A percentile compares a stretch with the other conserved stretches of the same genome.
Conservation (phyloP, 2,797 vertebrate species). For the Typhlichthys eigenmanni region DNA sequence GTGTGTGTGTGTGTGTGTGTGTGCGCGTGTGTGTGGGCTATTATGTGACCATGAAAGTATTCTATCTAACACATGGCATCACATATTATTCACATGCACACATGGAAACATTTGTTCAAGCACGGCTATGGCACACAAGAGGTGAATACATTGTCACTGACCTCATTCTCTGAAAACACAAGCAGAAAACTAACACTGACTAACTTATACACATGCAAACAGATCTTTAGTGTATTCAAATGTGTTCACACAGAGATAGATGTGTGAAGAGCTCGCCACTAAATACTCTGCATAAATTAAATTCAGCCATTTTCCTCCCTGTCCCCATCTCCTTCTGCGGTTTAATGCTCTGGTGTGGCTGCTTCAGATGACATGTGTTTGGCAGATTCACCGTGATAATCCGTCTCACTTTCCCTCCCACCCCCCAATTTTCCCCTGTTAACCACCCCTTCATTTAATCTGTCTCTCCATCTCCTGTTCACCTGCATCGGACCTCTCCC, state of each 20-base stretch:
- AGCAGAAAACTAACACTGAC: not conserved
- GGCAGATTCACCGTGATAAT: constrained; percentile 21
- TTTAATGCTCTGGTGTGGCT: too few species aligned
- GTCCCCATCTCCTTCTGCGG: not conserved
- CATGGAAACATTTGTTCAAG: constrained; percentile 54
- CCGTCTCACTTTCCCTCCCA: not conserved
- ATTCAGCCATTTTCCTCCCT: not conserved
- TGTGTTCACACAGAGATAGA: not conserved
- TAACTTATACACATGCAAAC: not conserved
- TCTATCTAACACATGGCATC: constrained; percentile 35
- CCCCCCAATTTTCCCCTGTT: constrained; percentile 2
- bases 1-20: too few species aligned
- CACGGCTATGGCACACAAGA: constrained; percentile 46
- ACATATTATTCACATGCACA: constrained; percentile 4
- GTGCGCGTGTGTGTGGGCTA: constrained; percentile 6
- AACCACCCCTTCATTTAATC: constrained; percentile 1
- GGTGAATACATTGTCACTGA: constrained; percentile 43
- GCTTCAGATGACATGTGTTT: constrained; percentile 6
- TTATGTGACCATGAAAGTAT: constrained; percentile 42
- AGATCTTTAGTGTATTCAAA: constrained; percentile 16
- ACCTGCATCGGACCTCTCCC: constrained; percentile 30
- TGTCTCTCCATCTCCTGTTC: constrained; percentile 23
- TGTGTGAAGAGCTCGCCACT: too few species aligned
- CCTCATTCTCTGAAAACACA: constrained; percentile 53
- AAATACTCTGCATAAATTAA: too few species aligned